Percentiles rank a stretch among this genome's conserved stretches.
Evolutionary conservation across 2,888 invertebrate genomes (phyloP).

Genomic region (Caenorhabditis sp.): DNA sequence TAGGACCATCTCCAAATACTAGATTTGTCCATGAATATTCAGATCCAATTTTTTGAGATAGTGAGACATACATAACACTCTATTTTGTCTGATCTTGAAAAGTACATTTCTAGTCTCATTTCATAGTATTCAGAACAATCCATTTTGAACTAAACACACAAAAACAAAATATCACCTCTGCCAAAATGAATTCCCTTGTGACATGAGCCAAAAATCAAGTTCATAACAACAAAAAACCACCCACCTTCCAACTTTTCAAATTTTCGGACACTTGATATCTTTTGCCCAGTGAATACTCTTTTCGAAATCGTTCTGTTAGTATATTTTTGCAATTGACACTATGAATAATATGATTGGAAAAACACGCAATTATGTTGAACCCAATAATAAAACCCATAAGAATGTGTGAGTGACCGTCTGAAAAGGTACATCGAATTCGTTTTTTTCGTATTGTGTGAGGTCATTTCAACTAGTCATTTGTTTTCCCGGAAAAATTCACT

Average conservation of each 20-base stretch:
- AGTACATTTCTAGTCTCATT: too few relatives aligned
- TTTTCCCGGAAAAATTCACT: too few relatives aligned
- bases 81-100: background rate
- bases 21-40: too few relatives aligned
- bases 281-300: slow-evolving; percentile 2
- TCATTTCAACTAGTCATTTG: too few relatives aligned
- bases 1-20: background rate
- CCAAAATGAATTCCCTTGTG: too few relatives aligned
- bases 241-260: slow-evolving; percentile 9
- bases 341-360: background rate
- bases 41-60: background rate
- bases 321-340: background rate
- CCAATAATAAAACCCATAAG: background rate
- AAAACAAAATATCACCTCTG: too few relatives aligned
- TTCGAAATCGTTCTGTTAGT: background rate
- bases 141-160: too few relatives aligned
- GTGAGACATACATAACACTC: background rate
- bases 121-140: too few relatives aligned
- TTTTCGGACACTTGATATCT: slow-evolving; percentile 9
- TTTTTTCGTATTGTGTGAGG: too few relatives aligned
- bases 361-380: background rate
- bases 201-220: too few relatives aligned
- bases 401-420: background rate
- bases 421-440: too few relatives aligned
- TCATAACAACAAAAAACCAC: too few relatives aligned